Conservation (phyloP, 2,888 invertebrate genomes). For the Cryptus viduatorius region DNA sequence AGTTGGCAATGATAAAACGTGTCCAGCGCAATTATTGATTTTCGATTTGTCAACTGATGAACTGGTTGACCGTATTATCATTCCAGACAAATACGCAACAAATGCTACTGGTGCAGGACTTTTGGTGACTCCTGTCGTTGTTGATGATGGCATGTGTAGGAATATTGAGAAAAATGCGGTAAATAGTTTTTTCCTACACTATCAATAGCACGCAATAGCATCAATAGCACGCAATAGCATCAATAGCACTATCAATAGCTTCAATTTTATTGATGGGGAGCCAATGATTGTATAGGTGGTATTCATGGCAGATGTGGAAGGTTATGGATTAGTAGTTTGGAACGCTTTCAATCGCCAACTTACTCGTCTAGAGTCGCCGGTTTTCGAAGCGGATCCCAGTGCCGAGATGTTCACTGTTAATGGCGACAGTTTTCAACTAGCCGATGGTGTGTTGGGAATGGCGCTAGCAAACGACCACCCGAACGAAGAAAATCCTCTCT, state of each 20-base stretch:
- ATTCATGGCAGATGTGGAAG: slow-evolving; percentile 61
- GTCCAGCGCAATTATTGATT: slow-evolving; percentile 90
- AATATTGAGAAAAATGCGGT: too few relatives aligned
- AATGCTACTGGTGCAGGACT: slow-evolving; percentile 58
- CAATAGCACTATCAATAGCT: too few relatives aligned
- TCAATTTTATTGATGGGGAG: neutral
- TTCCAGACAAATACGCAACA: slow-evolving; percentile 53
- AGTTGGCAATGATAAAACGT: slow-evolving; percentile 87
- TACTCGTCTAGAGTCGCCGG: neutral
- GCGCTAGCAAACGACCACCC: neutral
- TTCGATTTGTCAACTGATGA: slow-evolving; percentile 87
- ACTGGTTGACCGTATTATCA: slow-evolving; percentile 71
- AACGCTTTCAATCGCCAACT: slow-evolving; percentile 6
- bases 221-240: too few relatives aligned
- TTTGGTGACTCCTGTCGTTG: slow-evolving; percentile 64
- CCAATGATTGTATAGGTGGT: slow-evolving; percentile 1
- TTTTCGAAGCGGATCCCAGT: neutral
- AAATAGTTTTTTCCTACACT: too few relatives aligned
- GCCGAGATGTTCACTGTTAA: neutral
- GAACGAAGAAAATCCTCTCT: neutral
- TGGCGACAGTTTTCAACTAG: neutral
- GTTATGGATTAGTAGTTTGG: slow-evolving; percentile 69
- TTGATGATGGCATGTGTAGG: neutral
- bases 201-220: too few relatives aligned
- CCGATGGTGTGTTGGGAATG: neutral